Conservation (phyloP, 2,797 vertebrate species). For the Phoebastria nigripes region DNA sequence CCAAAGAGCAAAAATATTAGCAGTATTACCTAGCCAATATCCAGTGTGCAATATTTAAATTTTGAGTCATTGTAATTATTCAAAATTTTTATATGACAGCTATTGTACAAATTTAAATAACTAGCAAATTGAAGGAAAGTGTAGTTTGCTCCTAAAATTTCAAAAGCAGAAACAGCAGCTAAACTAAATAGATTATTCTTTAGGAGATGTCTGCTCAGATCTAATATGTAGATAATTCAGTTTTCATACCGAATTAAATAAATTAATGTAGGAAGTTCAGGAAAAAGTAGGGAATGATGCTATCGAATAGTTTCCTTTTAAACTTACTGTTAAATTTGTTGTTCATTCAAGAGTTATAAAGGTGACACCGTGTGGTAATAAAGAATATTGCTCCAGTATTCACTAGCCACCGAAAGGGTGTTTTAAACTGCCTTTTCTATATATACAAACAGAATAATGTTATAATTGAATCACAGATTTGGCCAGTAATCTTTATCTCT, state of each 20-base stretch:
- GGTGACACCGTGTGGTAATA: slow-evolving; percentile 62
- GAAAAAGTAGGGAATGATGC: neutral
- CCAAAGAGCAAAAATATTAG: neutral
- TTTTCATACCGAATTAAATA: neutral
- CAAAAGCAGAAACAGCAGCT: neutral
- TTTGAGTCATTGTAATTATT: neutral
- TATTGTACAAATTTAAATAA: neutral
- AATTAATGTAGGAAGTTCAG: neutral
- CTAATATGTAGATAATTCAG: neutral
- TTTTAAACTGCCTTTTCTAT: neutral
- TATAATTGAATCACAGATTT: neutral
- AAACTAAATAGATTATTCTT: neutral
- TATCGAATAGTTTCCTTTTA: neutral
- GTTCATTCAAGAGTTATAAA: neutral
- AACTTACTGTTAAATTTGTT: neutral
- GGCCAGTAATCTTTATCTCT: neutral
- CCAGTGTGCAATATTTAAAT: neutral
- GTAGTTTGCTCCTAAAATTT: neutral
- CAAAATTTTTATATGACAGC: neutral
- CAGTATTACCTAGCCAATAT: neutral
- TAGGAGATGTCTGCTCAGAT: neutral
- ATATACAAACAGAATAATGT: neutral
- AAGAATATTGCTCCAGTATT: neutral
- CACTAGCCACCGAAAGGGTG: neutral
- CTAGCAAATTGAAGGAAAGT: neutral